Conservation (phyloP, 2,113 vertebrate genomes). For the Phoxinus phoxinus region DNA sequence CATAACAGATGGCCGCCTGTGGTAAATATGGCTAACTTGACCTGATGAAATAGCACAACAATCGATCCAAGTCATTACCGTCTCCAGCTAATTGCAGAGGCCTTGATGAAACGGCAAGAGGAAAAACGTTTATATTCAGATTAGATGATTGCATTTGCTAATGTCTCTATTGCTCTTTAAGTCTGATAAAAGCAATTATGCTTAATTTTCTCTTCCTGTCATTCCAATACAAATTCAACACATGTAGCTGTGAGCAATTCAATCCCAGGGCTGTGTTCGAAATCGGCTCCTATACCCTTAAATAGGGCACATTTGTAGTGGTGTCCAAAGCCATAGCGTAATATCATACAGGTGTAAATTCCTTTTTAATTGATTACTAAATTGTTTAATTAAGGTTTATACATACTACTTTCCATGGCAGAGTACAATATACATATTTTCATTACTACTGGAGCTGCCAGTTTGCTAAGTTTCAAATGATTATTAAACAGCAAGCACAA, state of each 20-base stretch:
- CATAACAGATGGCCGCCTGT: constrained; percentile 49
- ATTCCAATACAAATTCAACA: not conserved
- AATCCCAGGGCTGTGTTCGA: not conserved
- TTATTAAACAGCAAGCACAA: no score
- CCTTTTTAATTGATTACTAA: no score
- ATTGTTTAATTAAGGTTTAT: no score
- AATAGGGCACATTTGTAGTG: no score
- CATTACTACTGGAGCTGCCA: no score
- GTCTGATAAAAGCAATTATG: not conserved
- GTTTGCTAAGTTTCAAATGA: no score
- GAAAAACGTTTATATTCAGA: constrained; percentile 14
- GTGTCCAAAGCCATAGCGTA: no score
- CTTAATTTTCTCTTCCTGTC: not conserved
- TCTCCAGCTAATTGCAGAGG: constrained; percentile 38
- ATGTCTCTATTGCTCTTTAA: constrained; percentile 15
- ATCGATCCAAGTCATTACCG: constrained; percentile 16
- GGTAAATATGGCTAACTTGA: constrained; percentile 48
- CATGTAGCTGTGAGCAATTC: not conserved
- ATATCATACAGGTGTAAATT: no score
- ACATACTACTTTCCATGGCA: no score
- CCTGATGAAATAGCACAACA: constrained; percentile 36
- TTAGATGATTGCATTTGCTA: not conserved
- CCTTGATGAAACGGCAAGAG: constrained; percentile 2
- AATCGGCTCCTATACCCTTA: no score
- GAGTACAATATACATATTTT: no score